phyloP scores from a whole-genome alignment of 2,113 vertebrate species.

The Varanus komodoensis region DNA sequence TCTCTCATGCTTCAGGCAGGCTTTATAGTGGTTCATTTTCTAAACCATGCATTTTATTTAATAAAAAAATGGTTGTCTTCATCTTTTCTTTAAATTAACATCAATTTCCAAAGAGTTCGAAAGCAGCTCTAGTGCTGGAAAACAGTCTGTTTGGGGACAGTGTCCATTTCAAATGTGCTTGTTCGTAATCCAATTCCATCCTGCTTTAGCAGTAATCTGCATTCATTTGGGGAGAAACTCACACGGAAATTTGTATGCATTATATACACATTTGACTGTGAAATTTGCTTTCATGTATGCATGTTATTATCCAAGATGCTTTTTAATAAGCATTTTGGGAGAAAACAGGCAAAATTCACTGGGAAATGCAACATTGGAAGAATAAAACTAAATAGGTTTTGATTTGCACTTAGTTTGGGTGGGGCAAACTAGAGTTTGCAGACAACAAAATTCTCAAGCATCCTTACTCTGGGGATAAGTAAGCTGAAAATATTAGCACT shows the following conservation, averaged over 20 bases:
- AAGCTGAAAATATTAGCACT: not conserved
- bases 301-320: too few species aligned
- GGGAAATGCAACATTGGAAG: too few species aligned
- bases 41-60: not conserved
- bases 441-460: too few species aligned
- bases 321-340: too few species aligned
- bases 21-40: not conserved
- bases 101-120: not conserved
- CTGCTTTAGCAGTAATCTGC: too few species aligned
- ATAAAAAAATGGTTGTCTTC: not conserved
- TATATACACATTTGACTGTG: not conserved
- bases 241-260: too few species aligned
- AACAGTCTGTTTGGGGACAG: too few species aligned
- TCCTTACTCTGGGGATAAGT: not conserved
- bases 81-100: not conserved
- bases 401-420: too few species aligned
- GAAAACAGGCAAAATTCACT: too few species aligned
- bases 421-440: too few species aligned
- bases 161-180: not conserved
- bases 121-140: not conserved
- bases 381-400: too few species aligned
- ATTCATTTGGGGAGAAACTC: too few species aligned
- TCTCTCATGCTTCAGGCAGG: not conserved
- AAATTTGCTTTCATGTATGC: not conserved
- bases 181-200: not conserved